phyloP scores from a whole-genome alignment of 2,888 invertebrate genomes.

The Rhabditoides inermis region DNA sequence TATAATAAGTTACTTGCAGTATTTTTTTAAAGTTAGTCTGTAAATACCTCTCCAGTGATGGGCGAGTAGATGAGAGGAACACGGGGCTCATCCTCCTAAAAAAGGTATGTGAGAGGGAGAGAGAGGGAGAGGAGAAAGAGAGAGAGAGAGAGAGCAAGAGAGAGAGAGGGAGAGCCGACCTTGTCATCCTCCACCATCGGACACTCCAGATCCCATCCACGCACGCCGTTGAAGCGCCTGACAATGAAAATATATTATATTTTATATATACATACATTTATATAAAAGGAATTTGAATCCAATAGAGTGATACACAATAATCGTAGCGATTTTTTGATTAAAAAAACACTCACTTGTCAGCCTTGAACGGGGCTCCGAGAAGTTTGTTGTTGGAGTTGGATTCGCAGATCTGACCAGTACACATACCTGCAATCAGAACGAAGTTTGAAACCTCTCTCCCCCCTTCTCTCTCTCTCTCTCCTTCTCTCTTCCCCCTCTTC shows the following conservation, averaged over 20 bases:
- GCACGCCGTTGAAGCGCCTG: slow-evolving; percentile 46
- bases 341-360: slow-evolving; percentile 30
- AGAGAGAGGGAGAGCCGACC: too few species aligned
- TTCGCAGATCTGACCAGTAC: slow-evolving; percentile 52
- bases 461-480: too few species aligned
- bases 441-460: background rate
- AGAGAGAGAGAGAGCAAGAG: too few species aligned
- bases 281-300: too few species aligned
- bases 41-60: slow-evolving; percentile 36
- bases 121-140: too few species aligned
- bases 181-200: slow-evolving; percentile 34
- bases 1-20: too few species aligned
- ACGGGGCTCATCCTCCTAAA: slow-evolving; percentile 24
- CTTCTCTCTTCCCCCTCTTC: too few species aligned
- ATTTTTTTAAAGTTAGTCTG: too few species aligned
- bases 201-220: slow-evolving; percentile 49
- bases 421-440: slow-evolving; percentile 44
- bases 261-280: too few species aligned
- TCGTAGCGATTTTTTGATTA: slow-evolving; percentile 1
- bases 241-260: too few species aligned
- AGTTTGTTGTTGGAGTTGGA: slow-evolving; percentile 44
- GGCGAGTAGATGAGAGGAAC: slow-evolving; percentile 44
- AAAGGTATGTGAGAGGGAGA: too few species aligned
- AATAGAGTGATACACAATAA: too few species aligned
- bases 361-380: slow-evolving; percentile 42